Evolutionary conservation across 2,113 vertebrate genomes (phyloP).

Genomic region (Clarias gariepinus): DNA sequence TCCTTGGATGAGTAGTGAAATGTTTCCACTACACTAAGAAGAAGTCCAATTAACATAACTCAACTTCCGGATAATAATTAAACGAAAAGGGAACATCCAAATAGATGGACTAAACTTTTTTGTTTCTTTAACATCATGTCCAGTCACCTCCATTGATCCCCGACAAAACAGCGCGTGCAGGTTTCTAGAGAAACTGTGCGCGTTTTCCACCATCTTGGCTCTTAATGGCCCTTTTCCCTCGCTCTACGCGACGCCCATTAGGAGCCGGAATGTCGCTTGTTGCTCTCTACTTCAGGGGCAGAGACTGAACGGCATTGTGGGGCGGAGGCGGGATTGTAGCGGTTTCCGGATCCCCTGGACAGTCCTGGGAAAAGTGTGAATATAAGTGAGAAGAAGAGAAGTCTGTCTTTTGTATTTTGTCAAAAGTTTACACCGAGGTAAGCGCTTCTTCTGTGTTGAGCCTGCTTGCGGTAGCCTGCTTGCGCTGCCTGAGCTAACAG

Average conservation of each 20-base stretch:
- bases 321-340: conserved; percentile 64
- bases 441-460: conserved; percentile 41
- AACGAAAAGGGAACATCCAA: background rate
- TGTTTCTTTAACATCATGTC: background rate
- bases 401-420: conserved; percentile 43
- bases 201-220: conserved; percentile 65
- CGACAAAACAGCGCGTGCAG: no score
- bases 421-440: conserved; percentile 67
- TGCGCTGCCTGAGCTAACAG: conserved; percentile 8
- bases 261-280: conserved; percentile 69
- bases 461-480: background rate
- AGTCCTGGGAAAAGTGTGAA: conserved; percentile 65
- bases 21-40: no score
- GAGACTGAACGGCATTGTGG: conserved; percentile 46
- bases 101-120: background rate
- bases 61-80: no score
- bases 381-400: conserved; percentile 54
- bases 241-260: accelerated
- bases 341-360: conserved; percentile 75
- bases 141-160: background rate
- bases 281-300: conserved; percentile 26
- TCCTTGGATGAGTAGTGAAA: no score
- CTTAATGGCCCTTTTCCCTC: background rate
- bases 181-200: conserved; percentile 49
- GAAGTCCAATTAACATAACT: no score